Evolutionary conservation across 1,140 invertebrate species (phyloP), one percentile per base, ranked within the genome.

Genomic region (Calycopis cecrops): DNA sequence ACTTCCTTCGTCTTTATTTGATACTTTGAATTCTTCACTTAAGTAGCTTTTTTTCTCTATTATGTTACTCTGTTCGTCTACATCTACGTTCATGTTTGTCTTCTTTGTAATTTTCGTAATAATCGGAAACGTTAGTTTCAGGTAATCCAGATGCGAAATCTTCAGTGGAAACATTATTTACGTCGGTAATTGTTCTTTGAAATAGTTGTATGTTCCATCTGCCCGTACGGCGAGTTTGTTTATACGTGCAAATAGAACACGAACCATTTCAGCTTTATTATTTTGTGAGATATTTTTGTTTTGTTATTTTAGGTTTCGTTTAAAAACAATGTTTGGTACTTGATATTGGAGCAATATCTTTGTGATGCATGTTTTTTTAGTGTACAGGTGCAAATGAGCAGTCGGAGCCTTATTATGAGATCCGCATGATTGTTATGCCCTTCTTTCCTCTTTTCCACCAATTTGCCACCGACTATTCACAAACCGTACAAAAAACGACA

Each of bases 1-100:
- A 12, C 10, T 11, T 34, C 34, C 42, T 57, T 44, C 16, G 8
- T 54, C 34, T 28, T 34, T 38, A 47, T 42, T 51, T 16, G 44
- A 17, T 49, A 48, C 11, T 42, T 16, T n/a, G 9, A 42, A 35
- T 40, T 28, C 35, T 28, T 16, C 40, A 14, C 9, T 44, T 44
- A 9, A 4, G 17, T 35, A 9, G 11, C 34, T 35, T 50, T 37
- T 35, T 12, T 50, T 50, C 17, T 9, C 11, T 14, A 37, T 4
- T 7, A 16, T 16, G 12, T 50, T 35, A 50, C 16, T 44, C 9
- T 44, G 1, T 44, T 44, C 17, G 9, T 44, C 14, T 17, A 42
- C 6, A 1, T 42, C 40, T 42, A 44, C 9, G 17, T 28, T 28
- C 21, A 28, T 28, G 21, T 28, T 28, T 2, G 6, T 28, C 6